A percentile compares a stretch with the other conserved stretches of the same genome.
These are phyloP conservation scores for Pristionchus pacificus DNA, from an alignment of 1,140 invertebrate genomes.

Conservation along the genomic window DNA sequence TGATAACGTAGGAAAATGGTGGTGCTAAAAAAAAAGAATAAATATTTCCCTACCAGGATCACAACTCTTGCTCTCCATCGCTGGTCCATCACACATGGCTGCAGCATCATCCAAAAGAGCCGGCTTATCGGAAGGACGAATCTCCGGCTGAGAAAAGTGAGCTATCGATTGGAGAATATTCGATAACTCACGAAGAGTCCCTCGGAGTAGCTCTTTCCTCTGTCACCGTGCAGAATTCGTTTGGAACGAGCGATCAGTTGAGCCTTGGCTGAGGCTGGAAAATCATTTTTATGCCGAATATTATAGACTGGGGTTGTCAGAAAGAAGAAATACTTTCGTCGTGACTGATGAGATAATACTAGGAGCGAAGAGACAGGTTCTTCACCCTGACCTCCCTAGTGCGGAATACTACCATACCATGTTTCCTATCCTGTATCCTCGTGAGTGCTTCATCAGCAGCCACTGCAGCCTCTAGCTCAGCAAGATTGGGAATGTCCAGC, in stretches of 20 bases:
- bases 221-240: not conserved
- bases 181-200: not conserved
- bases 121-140: not conserved
- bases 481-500: conserved; percentile 22
- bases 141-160: not conserved
- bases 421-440: not conserved
- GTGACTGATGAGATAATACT: no score
- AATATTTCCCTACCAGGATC: not conserved
- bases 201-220: not conserved
- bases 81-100: not conserved
- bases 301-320: no score
- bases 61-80: not conserved
- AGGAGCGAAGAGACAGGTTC: no score
- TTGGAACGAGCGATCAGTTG: not conserved
- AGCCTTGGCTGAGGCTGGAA: not conserved
- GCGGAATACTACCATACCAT: not conserved
- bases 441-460: not conserved
- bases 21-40: not conserved
- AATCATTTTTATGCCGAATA: no score
- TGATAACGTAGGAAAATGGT: not conserved
- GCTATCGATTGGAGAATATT: not conserved
- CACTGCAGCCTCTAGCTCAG: conserved; percentile 2
- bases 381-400: not conserved
- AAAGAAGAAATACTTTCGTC: no score
- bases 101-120: not conserved